phyloP scores from a whole-genome alignment of 2,113 vertebrate species.

The Furnarius figulus region DNA sequence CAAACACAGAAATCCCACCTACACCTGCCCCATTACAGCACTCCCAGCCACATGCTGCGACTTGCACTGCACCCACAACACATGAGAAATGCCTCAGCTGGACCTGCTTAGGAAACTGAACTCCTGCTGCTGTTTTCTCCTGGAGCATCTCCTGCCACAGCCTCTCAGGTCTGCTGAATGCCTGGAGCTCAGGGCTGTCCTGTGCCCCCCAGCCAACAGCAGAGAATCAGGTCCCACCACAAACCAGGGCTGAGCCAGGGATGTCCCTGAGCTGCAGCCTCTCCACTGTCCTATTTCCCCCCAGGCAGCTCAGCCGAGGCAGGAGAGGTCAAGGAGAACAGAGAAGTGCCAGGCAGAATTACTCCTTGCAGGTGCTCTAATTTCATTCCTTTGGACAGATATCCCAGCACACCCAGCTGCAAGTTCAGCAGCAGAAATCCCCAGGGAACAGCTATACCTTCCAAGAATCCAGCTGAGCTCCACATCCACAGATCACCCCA shows the following conservation, averaged over 20 bases:
- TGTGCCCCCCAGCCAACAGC: accelerated
- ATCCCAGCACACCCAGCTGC: background rate
- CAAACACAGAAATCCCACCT: background rate
- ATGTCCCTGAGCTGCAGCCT: background rate
- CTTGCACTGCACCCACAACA: background rate
- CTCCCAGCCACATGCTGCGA: accelerated
- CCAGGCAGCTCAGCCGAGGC: background rate
- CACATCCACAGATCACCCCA: background rate
- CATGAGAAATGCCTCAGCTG: background rate
- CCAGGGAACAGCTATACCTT: background rate
- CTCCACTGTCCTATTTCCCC: background rate
- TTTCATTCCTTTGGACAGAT: background rate
- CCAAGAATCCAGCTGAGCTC: background rate
- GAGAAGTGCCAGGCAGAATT: background rate
- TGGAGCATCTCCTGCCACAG: background rate
- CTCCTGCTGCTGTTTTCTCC: background rate
- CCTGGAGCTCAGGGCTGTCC: background rate
- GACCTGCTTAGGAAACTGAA: background rate
- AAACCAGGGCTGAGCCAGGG: background rate
- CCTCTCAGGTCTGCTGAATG: background rate
- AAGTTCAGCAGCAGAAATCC: background rate
- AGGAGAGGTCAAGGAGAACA: background rate
- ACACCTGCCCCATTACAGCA: background rate
- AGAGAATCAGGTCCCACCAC: background rate
- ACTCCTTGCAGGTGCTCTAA: background rate